A percentile compares a stretch with the other conserved stretches of the same genome.
These are phyloP conservation scores for Sialis lutaria DNA, from an alignment of 2,888 invertebrate species.

Conservation along the genomic window DNA sequence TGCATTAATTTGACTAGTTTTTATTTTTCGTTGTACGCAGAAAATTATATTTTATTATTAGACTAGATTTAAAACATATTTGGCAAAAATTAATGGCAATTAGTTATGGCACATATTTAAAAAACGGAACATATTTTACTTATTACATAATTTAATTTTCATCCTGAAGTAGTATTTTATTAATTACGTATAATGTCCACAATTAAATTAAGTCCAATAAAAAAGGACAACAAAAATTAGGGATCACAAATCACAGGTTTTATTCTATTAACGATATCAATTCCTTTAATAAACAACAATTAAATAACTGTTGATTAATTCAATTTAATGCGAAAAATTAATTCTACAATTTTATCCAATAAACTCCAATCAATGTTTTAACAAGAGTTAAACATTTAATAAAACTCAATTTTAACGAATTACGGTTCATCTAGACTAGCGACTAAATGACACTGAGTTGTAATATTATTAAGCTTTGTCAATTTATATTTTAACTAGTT, in stretches of 20 bases:
- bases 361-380: conserved; percentile 7
- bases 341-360: conserved; percentile 7
- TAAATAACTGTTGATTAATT: conserved; percentile 5
- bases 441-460: conserved; percentile 20
- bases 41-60: not conserved
- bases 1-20: not conserved
- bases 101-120: too few relatives aligned
- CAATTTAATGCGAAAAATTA: conserved; percentile 8
- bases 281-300: conserved; percentile 2
- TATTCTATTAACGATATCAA: not conserved
- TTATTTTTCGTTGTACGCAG: not conserved
- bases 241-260: too few relatives aligned
- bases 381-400: conserved; percentile 5
- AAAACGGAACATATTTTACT: not conserved
- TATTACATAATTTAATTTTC: not conserved
- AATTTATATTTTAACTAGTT: conserved; percentile 26
- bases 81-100: too few relatives aligned
- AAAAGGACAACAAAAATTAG: too few relatives aligned
- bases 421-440: conserved; percentile 4
- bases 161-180: too few relatives aligned
- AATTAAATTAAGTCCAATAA: too few relatives aligned
- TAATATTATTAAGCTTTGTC: conserved; percentile 27
- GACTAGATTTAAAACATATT: too few relatives aligned
- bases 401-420: conserved; percentile 6
- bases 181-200: too few relatives aligned